Percentiles rank a stretch among this genome's conserved stretches.
These are phyloP conservation scores for Cosmopolites sordidus DNA, from an alignment of 2,888 invertebrate species.

Conservation along the genomic window DNA sequence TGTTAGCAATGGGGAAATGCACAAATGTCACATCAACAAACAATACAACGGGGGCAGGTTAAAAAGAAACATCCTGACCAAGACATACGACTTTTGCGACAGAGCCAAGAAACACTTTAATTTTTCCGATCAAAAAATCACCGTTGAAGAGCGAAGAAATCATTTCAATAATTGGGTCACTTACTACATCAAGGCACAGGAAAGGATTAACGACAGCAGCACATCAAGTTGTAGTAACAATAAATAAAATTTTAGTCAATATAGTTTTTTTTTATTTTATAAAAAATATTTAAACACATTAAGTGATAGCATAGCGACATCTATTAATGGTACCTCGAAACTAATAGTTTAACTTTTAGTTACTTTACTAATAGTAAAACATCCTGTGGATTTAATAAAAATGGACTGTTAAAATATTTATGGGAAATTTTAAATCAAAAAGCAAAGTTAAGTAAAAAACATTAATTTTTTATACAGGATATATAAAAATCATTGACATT, in stretches of 20 bases:
- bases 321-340: no score
- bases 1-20: conserved; percentile 41
- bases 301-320: no score
- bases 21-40: conserved; percentile 26
- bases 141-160: conserved; percentile 32
- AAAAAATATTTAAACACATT: no score
- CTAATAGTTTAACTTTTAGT: no score
- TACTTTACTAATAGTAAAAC: no score
- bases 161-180: conserved; percentile 41
- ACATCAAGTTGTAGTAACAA: conserved; percentile 16
- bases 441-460: no score
- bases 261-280: no score
- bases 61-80: conserved; percentile 21
- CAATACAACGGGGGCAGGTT: neutral
- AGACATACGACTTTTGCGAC: neutral
- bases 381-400: no score
- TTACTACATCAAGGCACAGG: conserved; percentile 34
- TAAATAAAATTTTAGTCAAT: conserved; percentile 8
- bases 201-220: conserved; percentile 13
- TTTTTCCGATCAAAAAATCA: conserved; percentile 24
- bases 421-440: no score
- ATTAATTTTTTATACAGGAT: no score
- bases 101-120: conserved; percentile 7
- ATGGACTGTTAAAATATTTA: no score
- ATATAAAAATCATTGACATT: no score